Evolutionary conservation across 2,888 invertebrate genomes (phyloP), one percentile per base, ranked within the genome.

Genomic region (Thelaira solivaga): DNA sequence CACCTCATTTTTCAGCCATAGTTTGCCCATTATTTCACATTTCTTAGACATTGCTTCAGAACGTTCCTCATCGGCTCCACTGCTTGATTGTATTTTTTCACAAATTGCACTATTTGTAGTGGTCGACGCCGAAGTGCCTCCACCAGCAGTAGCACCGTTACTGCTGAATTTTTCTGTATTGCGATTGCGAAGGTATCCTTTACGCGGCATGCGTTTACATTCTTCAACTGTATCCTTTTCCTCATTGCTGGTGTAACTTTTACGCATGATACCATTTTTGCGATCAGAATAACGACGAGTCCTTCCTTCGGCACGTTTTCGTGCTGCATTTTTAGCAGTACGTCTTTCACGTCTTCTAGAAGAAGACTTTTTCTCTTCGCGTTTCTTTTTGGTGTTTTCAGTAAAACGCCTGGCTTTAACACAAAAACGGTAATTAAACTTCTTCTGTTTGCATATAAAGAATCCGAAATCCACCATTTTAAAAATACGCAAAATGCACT

Each of bases 1-100:
- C 16, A 97, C 97, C 87, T 96, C 97, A 5, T 96, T 95, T 82
- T 93, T 93, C 65, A 98, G 90, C 95, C 97, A 96, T 71, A 97
- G 90, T 82, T 94, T 94, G 2, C 97, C 97, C 92, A 97, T 95
- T 62, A 96, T 84, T 76, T 89, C 89, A 49, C 87, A 88, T 76
- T 88, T 86, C 68, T 87, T 87, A 4, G 86, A 83, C 82, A 85
- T 84, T 0, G 88, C 86, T 64, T 88, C 88, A 4, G 88, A 88
- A 22, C 88, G 88, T 67, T 88, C 89, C 59, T 88, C 88, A 68
- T 88, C 89, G 2, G 88, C 89, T 0, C 88, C 88, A 76, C 88
- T 88, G 80, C 89, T 88, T 3, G 89, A 88, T 53, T 86, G 87
- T 0, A 86, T 79, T 62, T 87, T 87, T 69, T 88, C 87, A 39